Evolutionary conservation across 2,113 vertebrate genomes (phyloP).

Genomic region (Gopherus flavomarginatus): DNA sequence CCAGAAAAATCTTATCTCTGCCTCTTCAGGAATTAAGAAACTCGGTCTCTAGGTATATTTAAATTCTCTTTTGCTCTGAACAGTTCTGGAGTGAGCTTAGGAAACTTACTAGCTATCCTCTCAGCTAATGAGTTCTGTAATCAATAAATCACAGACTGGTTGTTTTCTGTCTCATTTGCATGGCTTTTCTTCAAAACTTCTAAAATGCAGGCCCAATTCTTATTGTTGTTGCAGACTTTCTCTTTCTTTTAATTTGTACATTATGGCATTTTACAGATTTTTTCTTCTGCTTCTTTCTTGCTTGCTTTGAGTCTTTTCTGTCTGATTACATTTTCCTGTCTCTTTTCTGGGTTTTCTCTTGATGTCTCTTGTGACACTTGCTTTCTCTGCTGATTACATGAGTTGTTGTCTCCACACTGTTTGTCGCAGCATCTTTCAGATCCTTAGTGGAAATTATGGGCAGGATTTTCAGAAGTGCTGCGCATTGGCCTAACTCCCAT

Average conservation of each 20-base stretch:
- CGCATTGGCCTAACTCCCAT: not conserved
- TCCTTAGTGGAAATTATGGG: not conserved
- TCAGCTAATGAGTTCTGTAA: not conserved
- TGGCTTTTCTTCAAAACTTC: not conserved
- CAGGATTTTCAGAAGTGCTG: not conserved
- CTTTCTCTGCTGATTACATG: not conserved
- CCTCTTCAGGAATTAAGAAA: not conserved
- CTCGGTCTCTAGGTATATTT: not conserved
- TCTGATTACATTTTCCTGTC: not conserved
- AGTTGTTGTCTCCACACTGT: not conserved
- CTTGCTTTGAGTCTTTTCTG: fast-evolving
- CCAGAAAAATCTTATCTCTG: not conserved
- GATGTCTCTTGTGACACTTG: not conserved
- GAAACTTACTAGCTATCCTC: not conserved
- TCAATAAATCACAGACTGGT: fast-evolving
- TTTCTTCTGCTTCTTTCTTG: not conserved
- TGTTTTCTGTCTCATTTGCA: not conserved
- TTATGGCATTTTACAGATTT: not conserved
- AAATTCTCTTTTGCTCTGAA: not conserved
- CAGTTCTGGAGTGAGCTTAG: not conserved
- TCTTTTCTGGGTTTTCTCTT: not conserved
- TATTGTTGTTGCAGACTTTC: not conserved
- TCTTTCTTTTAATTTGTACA: not conserved
- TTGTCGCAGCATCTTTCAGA: not conserved
- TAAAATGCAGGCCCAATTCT: not conserved